These are phyloP conservation scores for Drosophila seguyi DNA, from an alignment of 1,140 invertebrate genomes.

Conservation along the genomic window DNA sequence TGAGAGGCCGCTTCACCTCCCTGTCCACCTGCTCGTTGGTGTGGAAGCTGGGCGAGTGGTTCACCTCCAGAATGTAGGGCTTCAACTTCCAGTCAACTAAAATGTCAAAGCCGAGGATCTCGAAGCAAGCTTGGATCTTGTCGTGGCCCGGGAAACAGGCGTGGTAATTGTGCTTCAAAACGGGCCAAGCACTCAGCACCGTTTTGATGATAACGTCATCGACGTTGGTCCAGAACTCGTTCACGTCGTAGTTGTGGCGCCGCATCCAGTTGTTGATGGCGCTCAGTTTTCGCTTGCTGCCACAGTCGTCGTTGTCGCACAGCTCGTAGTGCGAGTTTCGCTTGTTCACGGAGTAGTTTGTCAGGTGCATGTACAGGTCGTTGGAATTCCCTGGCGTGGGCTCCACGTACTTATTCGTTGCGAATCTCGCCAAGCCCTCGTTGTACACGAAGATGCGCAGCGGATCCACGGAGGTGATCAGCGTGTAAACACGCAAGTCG, in stretches of 20 bases:
- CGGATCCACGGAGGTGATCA: constrained; percentile 97
- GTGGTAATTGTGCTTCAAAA: constrained; percentile 94
- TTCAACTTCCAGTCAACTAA: constrained; percentile 94
- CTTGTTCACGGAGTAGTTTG: constrained; percentile 98
- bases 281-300: constrained; percentile 94
- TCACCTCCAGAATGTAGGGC: constrained; percentile 94
- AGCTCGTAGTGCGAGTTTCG: constrained; percentile 91
- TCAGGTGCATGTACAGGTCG: constrained; percentile 98
- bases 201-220: constrained; percentile 97
- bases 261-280: constrained; percentile 91
- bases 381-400: constrained; percentile 91
- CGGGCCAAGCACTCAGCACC: constrained; percentile 92
- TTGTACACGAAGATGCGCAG: constrained; percentile 97
- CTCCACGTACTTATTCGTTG: constrained; percentile 93
- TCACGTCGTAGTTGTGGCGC: constrained; percentile 90
- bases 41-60: constrained; percentile 96
- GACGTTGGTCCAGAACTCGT: constrained; percentile 92
- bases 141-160: constrained; percentile 95
- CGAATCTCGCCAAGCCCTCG: constrained; percentile 96
- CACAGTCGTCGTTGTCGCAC: constrained; percentile 88
- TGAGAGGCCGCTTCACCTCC: constrained; percentile 92
- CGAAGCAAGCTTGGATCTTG: constrained; percentile 94
- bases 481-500: constrained; percentile 96
- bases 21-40: constrained; percentile 93
- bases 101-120: constrained; percentile 95